Evolutionary conservation across 2,113 vertebrate genomes (phyloP).

Genomic region (Lasiurus cinereus): DNA sequence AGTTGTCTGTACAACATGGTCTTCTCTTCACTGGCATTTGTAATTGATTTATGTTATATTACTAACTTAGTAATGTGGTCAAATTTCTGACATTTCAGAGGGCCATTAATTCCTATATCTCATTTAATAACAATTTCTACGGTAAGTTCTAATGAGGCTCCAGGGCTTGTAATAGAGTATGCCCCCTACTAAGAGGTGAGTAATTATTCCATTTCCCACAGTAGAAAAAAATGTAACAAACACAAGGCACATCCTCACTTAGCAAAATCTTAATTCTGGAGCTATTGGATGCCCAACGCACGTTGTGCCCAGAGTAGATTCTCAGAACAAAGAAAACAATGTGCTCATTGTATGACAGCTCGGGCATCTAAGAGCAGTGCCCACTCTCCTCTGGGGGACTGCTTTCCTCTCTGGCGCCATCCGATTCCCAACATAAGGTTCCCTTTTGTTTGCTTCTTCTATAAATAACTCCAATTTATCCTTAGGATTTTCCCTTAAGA

Average conservation of each 20-base stretch:
- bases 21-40: constrained; percentile 64
- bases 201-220: not conserved
- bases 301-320: not conserved
- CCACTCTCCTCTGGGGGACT: not conserved
- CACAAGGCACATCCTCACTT: not conserved
- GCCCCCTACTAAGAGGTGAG: not conserved
- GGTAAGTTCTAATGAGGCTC: constrained; percentile 6
- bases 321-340: not conserved
- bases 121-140: constrained; percentile 10
- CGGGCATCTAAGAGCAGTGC: not conserved
- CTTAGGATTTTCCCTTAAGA: not conserved
- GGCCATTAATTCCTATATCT: constrained; percentile 46
- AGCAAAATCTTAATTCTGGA: not conserved
- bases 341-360: not conserved
- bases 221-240: not conserved
- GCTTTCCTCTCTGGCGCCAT: not conserved
- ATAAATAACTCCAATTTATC: not conserved
- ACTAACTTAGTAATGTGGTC: constrained; percentile 23
- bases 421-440: not conserved
- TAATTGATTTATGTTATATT: constrained; percentile 55
- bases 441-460: not conserved
- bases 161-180: not conserved
- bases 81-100: constrained; percentile 56
- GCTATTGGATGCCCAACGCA: not conserved
- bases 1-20: constrained; percentile 71